A percentile compares a stretch with the other conserved stretches of the same genome.
These are phyloP conservation scores for Dryobates pubescens DNA, from an alignment of 2,797 vertebrate species.

Conservation along the genomic window DNA sequence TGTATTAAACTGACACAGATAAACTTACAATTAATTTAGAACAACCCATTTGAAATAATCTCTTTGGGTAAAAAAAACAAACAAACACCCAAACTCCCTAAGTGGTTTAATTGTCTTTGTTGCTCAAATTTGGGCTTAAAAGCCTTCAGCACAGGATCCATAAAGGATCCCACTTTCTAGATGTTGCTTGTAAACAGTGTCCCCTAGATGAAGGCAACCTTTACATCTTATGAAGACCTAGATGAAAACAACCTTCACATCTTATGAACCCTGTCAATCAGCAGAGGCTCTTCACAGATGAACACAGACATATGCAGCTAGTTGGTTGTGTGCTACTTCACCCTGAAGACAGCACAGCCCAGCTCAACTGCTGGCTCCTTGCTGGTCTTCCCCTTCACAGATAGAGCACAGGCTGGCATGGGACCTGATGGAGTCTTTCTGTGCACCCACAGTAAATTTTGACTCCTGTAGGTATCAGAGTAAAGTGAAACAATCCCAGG, in stretches of 20 bases:
- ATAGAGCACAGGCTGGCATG: accelerated
- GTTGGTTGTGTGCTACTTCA: neutral
- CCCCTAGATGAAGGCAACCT: neutral
- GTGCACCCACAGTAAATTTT: neutral
- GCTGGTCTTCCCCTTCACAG: neutral
- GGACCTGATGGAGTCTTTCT: neutral
- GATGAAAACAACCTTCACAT: neutral
- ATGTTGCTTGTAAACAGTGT: neutral
- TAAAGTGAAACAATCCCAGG: slow-evolving; percentile 1
- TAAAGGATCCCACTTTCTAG: neutral
- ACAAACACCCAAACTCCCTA: neutral
- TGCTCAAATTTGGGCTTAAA: neutral
- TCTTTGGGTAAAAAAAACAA: neutral
- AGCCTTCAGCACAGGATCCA: neutral
- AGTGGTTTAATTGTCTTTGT: neutral
- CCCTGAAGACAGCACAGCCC: neutral
- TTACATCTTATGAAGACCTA: neutral
- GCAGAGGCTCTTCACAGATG: neutral
- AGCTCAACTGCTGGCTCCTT: neutral
- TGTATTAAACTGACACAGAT: neutral
- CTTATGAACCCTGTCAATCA: neutral
- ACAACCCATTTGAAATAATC: neutral
- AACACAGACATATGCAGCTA: neutral
- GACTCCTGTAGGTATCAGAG: neutral
- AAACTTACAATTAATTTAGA: neutral